These are phyloP conservation scores for Drosophila takahashii DNA, from an alignment of 1,140 invertebrate genomes.

Conservation along the genomic window DNA sequence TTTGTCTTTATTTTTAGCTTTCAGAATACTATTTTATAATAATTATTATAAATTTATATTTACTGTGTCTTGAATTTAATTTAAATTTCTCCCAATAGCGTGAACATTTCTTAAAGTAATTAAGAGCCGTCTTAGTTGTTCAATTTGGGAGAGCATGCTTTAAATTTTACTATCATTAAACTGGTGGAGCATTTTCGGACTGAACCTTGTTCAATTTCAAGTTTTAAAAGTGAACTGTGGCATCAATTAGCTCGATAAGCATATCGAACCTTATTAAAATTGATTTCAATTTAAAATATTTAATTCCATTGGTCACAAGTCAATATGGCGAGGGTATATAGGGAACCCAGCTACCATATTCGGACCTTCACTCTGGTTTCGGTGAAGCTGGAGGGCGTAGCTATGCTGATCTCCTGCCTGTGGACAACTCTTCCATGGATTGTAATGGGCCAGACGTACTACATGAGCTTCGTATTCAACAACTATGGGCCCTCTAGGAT, in stretches of 20 bases:
- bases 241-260: neutral
- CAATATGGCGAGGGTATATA: constrained; percentile 48
- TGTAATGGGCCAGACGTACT: constrained; percentile 57
- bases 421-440: constrained; percentile 44
- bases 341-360: constrained; percentile 22
- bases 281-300: neutral
- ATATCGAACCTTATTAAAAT: constrained; percentile 1
- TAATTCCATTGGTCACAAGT: constrained; percentile 32
- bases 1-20: no score
- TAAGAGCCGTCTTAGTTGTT: no score
- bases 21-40: no score
- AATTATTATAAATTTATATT: no score
- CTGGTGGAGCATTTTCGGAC: neutral
- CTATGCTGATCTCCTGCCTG: constrained; percentile 43
- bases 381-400: neutral
- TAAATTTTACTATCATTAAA: neutral
- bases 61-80: no score
- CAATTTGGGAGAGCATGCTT: no score
- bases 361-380: neutral
- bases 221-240: neutral
- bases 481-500: constrained; percentile 31
- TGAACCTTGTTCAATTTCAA: neutral
- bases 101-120: no score
- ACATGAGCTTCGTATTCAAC: constrained; percentile 69
- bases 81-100: no score